Percentiles rank a stretch among this genome's conserved stretches.
Conservation (phyloP, 2,113 vertebrate species). For the Dipodomys ordii region DNA sequence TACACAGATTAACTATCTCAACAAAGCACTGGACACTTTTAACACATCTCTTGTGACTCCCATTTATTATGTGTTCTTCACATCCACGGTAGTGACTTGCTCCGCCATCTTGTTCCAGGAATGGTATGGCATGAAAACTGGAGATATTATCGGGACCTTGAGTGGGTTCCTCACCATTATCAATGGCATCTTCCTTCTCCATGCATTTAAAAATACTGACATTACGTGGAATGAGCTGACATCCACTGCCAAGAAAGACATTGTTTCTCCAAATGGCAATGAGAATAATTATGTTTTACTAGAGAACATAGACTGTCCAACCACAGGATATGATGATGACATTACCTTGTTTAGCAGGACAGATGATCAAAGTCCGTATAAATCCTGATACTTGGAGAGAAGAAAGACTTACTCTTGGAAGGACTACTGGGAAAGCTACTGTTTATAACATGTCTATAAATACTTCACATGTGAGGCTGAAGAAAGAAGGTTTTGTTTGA, state of each 20-base stretch:
- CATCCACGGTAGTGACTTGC: slow-evolving; percentile 86
- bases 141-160: slow-evolving; percentile 87
- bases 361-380: slow-evolving; percentile 19
- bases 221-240: slow-evolving; percentile 88
- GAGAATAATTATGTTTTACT: slow-evolving; percentile 85
- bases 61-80: slow-evolving; percentile 91
- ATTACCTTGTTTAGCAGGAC: slow-evolving; percentile 81
- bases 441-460: slow-evolving; percentile 1
- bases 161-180: slow-evolving; percentile 89
- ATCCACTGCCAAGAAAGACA: slow-evolving; percentile 73
- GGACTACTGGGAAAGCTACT: background rate
- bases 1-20: slow-evolving; percentile 91
- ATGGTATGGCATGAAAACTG: slow-evolving; percentile 87
- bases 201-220: slow-evolving; percentile 88
- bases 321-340: slow-evolving; percentile 82
- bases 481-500: background rate
- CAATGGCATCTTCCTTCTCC: slow-evolving; percentile 89
- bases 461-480: background rate
- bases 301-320: slow-evolving; percentile 80
- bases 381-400: background rate
- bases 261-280: background rate
- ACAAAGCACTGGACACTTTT: slow-evolving; percentile 90
- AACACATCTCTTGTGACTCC: slow-evolving; percentile 90
- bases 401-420: slow-evolving; percentile 35
- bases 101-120: slow-evolving; percentile 91